Conservation (phyloP, 2,113 vertebrate genomes). For the Ciconia stormi region DNA sequence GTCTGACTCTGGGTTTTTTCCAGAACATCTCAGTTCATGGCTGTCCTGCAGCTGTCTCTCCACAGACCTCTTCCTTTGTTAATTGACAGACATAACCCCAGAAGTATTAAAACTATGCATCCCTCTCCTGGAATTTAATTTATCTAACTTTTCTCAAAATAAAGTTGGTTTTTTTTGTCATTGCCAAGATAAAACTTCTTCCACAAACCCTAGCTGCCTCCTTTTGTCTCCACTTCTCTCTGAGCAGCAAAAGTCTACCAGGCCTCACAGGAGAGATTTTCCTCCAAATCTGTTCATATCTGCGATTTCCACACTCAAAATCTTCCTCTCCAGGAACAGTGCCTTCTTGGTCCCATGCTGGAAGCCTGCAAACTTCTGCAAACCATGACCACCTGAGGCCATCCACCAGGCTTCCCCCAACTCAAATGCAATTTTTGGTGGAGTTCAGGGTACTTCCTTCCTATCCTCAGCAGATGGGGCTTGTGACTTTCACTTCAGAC, state of each 20-base stretch:
- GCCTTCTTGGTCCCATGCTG: not conserved
- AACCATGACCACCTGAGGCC: not conserved
- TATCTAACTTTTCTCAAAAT: not conserved
- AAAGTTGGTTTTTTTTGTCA: not conserved
- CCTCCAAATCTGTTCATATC: not conserved
- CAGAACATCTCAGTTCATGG: slow-evolving; percentile 16
- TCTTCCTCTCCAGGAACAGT: not conserved
- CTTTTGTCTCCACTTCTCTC: not conserved
- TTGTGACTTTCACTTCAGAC: not conserved
- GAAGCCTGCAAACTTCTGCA: not conserved
- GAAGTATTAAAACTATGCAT: not conserved
- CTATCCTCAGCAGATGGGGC: not conserved
- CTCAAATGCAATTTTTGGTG: not conserved
- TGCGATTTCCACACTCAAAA: not conserved
- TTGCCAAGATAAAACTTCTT: not conserved
- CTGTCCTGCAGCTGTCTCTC: slow-evolving; percentile 14
- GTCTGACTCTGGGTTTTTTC: slow-evolving; percentile 45
- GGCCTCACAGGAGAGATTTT: not conserved
- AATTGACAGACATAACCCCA: not conserved
- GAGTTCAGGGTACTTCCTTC: not conserved
- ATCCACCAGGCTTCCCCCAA: not conserved
- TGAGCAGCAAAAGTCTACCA: not conserved
- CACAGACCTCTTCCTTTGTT: not conserved
- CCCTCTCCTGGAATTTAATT: not conserved
- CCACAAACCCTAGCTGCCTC: not conserved